Evolutionary conservation across 2,797 vertebrate genomes (phyloP).

Genomic region (Sylvilagus floridanus): DNA sequence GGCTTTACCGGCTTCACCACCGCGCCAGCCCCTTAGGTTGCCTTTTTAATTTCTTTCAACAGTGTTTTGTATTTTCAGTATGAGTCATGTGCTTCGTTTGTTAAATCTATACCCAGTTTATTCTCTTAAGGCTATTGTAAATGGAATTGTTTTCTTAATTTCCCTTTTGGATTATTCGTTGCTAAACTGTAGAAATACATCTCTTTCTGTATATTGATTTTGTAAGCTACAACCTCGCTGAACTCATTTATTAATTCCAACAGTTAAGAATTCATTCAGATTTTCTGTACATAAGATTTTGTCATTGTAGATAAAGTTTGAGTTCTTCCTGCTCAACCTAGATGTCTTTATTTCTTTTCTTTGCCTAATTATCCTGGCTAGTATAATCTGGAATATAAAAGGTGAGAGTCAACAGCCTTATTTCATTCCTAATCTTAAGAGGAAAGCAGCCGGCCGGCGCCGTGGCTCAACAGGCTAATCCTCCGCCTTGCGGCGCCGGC

Average conservation of each 20-base stretch:
- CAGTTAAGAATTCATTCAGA: conserved; percentile 2
- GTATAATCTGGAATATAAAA: not conserved
- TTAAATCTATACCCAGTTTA: too few species aligned
- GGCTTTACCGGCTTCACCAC: too few species aligned
- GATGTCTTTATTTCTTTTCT: not conserved
- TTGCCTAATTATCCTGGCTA: not conserved
- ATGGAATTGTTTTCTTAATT: too few species aligned
- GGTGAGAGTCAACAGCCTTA: not conserved
- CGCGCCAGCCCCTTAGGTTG: too few species aligned
- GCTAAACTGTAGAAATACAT: not conserved
- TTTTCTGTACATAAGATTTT: not conserved
- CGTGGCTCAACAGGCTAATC: too few species aligned
- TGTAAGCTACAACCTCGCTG: too few species aligned
- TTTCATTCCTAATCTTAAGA: not conserved
- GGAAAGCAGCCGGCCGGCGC: not conserved
- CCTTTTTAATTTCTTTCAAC: too few species aligned
- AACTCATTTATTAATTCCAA: not conserved
- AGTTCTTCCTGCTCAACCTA: not conserved
- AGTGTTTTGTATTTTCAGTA: too few species aligned
- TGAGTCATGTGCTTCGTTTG: too few species aligned
- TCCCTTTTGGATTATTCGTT: too few species aligned
- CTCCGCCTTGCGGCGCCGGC: too few species aligned
- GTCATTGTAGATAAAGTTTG: not conserved
- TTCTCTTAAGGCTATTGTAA: too few species aligned
- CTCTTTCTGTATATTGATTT: not conserved